These are phyloP conservation scores for Polyploca ridens DNA, from an alignment of 2,888 invertebrate genomes.

Conservation along the genomic window DNA sequence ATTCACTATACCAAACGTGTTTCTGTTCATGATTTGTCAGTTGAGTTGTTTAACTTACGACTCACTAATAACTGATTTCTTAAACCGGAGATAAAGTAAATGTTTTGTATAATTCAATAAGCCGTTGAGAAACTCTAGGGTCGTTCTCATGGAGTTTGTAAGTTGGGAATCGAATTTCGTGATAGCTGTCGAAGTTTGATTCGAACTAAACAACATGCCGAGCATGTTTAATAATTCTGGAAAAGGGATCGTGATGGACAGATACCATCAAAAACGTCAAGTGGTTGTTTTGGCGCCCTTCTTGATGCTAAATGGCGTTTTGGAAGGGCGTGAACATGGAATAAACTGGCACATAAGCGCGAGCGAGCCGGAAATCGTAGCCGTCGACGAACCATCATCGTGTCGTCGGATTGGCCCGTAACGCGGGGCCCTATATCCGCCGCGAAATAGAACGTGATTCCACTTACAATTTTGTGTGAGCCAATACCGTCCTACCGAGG, in stretches of 20 bases:
- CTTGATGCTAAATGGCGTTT: slow-evolving; percentile 41
- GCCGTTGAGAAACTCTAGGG: slow-evolving; percentile 29
- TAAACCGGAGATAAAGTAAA: slow-evolving; percentile 32
- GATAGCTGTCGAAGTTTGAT: slow-evolving; percentile 38
- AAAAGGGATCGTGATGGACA: slow-evolving; percentile 31
- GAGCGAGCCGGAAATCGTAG: slow-evolving; percentile 70
- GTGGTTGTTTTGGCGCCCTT: slow-evolving; percentile 45
- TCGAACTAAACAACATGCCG: slow-evolving; percentile 34
- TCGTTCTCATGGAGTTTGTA: slow-evolving; percentile 35
- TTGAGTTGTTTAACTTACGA: slow-evolving; percentile 14
- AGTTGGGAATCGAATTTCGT: slow-evolving; percentile 44
- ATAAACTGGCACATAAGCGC: slow-evolving; percentile 59
- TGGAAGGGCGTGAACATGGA: slow-evolving; percentile 51
- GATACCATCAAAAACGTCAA: slow-evolving; percentile 27
- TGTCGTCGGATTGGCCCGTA: slow-evolving; percentile 65
- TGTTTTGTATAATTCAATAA: slow-evolving; percentile 43
- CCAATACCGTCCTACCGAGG: slow-evolving; percentile 40
- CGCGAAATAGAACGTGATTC: slow-evolving; percentile 74
- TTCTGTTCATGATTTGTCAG: slow-evolving; percentile 30
- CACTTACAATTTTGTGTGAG: slow-evolving; percentile 62
- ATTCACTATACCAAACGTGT: slow-evolving; percentile 39
- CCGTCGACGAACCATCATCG: slow-evolving; percentile 71
- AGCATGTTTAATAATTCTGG: slow-evolving; percentile 33
- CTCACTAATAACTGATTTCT: slow-evolving; percentile 27
- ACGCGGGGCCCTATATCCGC: slow-evolving; percentile 74